These are phyloP conservation scores for Plagodis pulveraria DNA, from an alignment of 2,888 invertebrate species.

Conservation along the genomic window DNA sequence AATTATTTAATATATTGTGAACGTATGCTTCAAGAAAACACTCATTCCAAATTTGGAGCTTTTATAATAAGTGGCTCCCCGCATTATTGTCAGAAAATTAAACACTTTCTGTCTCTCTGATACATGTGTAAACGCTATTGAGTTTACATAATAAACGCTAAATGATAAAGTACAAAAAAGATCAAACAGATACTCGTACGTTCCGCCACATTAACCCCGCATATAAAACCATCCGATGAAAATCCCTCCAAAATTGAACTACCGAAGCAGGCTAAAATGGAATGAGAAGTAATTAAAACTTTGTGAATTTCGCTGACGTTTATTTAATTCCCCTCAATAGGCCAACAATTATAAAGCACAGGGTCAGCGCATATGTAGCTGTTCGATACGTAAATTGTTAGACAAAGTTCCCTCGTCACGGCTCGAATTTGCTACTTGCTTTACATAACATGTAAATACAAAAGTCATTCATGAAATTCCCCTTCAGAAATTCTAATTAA, in stretches of 20 bases:
- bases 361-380: constrained; percentile 52
- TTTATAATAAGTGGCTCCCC: no score
- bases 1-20: no score
- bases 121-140: no score
- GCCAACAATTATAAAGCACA: constrained; percentile 50
- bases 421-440: constrained; percentile 47
- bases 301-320: constrained; percentile 52
- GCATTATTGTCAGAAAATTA: no score
- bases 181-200: constrained; percentile 19
- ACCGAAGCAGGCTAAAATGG: constrained; percentile 39
- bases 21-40: no score
- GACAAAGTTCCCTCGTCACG: constrained; percentile 48
- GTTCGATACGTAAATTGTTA: constrained; percentile 50
- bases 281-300: constrained; percentile 57
- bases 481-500: constrained; percentile 73
- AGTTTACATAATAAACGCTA: no score
- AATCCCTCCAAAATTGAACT: constrained; percentile 44
- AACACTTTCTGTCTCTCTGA: no score
- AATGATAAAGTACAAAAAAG: constrained; percentile 8
- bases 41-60: no score
- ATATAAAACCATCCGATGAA: constrained; percentile 32
- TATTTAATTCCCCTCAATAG: constrained; percentile 53
- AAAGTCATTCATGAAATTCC: constrained; percentile 72
- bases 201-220: constrained; percentile 17
- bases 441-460: constrained; percentile 61